Base-by-base conservation (phyloP, 2,888 invertebrate genomes). In the Agrotis segetum region DNA sequence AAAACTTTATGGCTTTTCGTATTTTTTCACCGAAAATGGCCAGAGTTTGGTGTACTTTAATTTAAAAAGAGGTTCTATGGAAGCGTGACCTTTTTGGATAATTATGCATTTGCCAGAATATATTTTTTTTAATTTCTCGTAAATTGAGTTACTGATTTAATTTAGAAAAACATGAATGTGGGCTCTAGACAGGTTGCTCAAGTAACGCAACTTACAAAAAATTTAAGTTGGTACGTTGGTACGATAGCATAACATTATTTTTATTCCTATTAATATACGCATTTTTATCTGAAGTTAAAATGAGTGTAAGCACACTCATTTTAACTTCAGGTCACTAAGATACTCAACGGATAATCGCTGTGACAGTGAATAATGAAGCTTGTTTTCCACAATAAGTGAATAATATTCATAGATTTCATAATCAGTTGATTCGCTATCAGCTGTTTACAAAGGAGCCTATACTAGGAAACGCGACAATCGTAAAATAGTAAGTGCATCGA, bases 401-500 rank as follows among this genome's bases (percentile, higher is more conserved):
- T 9, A 59, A 59, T 47, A 72, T 59, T 46, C 14, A 60, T 34
- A 34, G 5, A 5, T 34, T 4, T 34, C 7, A 34, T 55, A 44
- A 34, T 14, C 44, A 74, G 34, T 21, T 44, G 19, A 34, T 34
- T 61, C 11, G 19, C 46, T 59, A 65, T 58, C 34, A 74, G 34
- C 24, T 24, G 24, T 56, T 69, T 67, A 62, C 50, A 67, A 62
- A 13, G 4, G 14, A 60, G 34, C 34, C 7, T 52, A 24, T 24
- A 40, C 16, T 46, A 64, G 50, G 64, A 69, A 74, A 77, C 50
- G 19, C 21, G 52, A 62, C 24, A 62, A 50, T 29, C 46, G 21
- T 62, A 29, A 67, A 65, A 56, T 67, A 52, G 64, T 73, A 68
- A 67, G 63, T 71, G 77, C 67, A 77, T 40, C 47, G 62, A 44